Conservation (phyloP, 2,888 invertebrate genomes). For the Cactoblastis cactorum region DNA sequence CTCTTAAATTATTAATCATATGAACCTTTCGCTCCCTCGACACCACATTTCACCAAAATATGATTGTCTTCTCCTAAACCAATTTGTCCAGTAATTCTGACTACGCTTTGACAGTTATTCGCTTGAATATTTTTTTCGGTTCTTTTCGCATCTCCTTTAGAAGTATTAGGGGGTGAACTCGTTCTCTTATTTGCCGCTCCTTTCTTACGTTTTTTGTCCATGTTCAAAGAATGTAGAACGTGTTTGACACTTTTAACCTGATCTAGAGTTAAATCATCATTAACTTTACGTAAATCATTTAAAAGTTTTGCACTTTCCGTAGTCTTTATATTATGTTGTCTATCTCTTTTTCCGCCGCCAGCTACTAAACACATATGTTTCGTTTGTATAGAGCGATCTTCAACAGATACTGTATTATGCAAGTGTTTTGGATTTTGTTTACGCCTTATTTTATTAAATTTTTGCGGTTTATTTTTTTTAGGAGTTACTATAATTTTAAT, state of each 20-base stretch:
- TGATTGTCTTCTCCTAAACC: constrained; percentile 52
- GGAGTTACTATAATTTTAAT: constrained; percentile 56
- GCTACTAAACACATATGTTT: constrained; percentile 45
- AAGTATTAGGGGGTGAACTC: constrained; percentile 8
- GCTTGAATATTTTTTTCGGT: not conserved
- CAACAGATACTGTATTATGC: constrained; percentile 40
- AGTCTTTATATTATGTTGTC: constrained; percentile 49
- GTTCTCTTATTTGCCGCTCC: not conserved
- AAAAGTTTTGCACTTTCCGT: constrained; percentile 45
- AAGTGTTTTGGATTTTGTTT: constrained; percentile 30
- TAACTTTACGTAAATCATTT: constrained; percentile 21
- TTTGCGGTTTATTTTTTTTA: constrained; percentile 32
- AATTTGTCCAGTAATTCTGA: constrained; percentile 52
- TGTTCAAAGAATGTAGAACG: constrained; percentile 43
- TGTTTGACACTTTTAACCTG: constrained; percentile 33
- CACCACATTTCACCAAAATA: constrained; percentile 53
- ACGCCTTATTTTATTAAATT: constrained; percentile 32
- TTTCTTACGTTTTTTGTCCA: constrained; percentile 43
- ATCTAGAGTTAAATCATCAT: constrained; percentile 36
- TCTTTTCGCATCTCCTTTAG: not conserved
- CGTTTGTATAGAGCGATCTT: constrained; percentile 41
- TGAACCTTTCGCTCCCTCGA: constrained; percentile 52
- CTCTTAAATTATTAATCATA: no score
- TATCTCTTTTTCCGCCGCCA: constrained; percentile 39
- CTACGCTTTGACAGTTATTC: constrained; percentile 24